Conservation (phyloP, 2,888 invertebrate genomes). For the Lissocephala sabroskyi region DNA sequence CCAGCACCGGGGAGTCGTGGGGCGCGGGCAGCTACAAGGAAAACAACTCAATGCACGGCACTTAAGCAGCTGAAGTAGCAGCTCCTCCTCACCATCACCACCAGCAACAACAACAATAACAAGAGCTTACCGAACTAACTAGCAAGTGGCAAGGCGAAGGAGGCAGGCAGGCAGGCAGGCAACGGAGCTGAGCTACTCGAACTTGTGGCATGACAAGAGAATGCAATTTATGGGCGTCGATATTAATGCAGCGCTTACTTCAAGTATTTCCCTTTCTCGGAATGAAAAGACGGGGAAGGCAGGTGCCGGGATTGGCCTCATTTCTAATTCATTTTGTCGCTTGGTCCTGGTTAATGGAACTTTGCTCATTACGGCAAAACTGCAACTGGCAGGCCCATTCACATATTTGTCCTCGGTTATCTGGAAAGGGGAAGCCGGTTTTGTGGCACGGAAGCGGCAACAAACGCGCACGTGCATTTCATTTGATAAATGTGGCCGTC, state of each 20-base stretch:
- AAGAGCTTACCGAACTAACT: no score
- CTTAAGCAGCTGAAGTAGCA: conserved; percentile 53
- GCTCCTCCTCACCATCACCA: conserved; percentile 18
- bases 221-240: conserved; percentile 47
- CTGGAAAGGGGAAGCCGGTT: conserved; percentile 17
- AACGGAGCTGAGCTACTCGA: conserved; percentile 17
- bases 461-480: conserved; percentile 60
- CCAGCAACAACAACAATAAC: conserved; percentile 8
- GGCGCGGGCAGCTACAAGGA: conserved; percentile 23
- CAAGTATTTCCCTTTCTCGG: background rate
- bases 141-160: conserved; percentile 10
- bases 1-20: background rate
- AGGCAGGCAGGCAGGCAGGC: conserved; percentile 34
- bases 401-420: conserved; percentile 17
- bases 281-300: no score
- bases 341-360: conserved; percentile 8
- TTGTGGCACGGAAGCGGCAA: conserved; percentile 39
- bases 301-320: no score
- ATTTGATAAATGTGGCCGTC: conserved; percentile 55
- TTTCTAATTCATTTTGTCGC: background rate
- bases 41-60: conserved; percentile 62
- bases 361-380: conserved; percentile 23
- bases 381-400: conserved; percentile 14
- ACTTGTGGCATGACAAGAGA: conserved; percentile 44
- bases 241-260: conserved; percentile 35